Base-by-base conservation (phyloP, 1,140 invertebrate species). In the Drosophila orena region DNA sequence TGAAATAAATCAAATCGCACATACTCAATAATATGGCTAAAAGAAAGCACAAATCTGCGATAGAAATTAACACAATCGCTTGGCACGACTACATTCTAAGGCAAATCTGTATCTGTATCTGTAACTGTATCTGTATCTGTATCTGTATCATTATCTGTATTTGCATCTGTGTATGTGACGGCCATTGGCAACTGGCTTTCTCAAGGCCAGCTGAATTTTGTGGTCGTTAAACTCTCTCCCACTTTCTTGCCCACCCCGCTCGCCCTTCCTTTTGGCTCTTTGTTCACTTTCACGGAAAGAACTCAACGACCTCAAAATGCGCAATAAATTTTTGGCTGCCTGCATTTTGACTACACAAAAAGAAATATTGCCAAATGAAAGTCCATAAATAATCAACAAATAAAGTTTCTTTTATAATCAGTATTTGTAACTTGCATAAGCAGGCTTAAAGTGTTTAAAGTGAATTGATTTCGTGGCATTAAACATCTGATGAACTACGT, bases 161-260 rank as follows among this genome's bases (percentile, higher is more conserved):
- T 20, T 68, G 24, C 50, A 58, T 70, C 44, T 68, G 64, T n/a
- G 35, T 20, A 10, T 64, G 54, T 70, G 72, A 75, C 53, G 64
- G 54, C 38, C 50, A 57, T 72, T 65, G 75, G 61, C 77, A 80
- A 72, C 68, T 79, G 81, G 50, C 81, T 85, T 72, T 70, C 46
- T 70, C 73, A 85, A 85, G 81, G 81, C 81, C 81, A 81, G 49
- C 53, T 52, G 56, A 58, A 43, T 52, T 73, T 52, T 62, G 54
- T 78, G 81, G 81, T 85, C 81, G 49, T 81, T 85, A 86, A 85
- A 85, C 81, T 77, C 58, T 69, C 62, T 42, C 44, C 42, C 27
- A 15, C 53, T 44, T 27, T 4, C 61, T 7, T 17, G 35, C 22
- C 27, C 44, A 30, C n/a, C 43, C 37, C 24, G 3, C 40, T 12